Conservation (phyloP, 2,888 invertebrate species). For the Scaptodrosophila latifasciaeformis region DNA sequence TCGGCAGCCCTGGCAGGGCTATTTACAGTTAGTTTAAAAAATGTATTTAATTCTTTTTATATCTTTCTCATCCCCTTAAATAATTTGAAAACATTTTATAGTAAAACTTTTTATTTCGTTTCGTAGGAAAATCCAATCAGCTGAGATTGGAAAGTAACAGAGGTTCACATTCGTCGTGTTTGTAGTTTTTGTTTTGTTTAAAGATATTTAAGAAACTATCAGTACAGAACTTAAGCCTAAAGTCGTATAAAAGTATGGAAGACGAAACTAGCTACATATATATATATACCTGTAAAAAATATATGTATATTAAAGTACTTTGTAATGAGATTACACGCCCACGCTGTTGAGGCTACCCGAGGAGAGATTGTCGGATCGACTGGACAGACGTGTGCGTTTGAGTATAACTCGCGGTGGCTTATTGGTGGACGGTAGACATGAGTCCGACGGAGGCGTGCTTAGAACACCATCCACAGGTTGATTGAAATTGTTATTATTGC, state of each 20-base stretch:
- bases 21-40: neutral
- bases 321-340: constrained; percentile 43
- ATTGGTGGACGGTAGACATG: constrained; percentile 29
- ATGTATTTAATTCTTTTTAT: too few relatives aligned
- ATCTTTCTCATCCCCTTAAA: too few relatives aligned
- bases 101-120: too few relatives aligned
- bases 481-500: constrained; percentile 56
- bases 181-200: constrained; percentile 34
- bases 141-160: too few relatives aligned
- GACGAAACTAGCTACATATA: constrained; percentile 52
- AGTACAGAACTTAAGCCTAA: constrained; percentile 57
- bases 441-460: constrained; percentile 12
- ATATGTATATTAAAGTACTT: constrained; percentile 42
- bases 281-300: constrained; percentile 11
- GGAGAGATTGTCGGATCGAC: constrained; percentile 58
- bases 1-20: too few relatives aligned
- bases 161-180: too few relatives aligned
- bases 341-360: constrained; percentile 57
- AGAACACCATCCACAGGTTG: constrained; percentile 30
- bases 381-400: constrained; percentile 54
- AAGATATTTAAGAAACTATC: constrained; percentile 47
- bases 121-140: too few relatives aligned
- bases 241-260: constrained; percentile 40
- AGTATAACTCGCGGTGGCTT: constrained; percentile 46
- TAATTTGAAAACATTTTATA: constrained; percentile 41